phyloP scores from a whole-genome alignment of 2,888 invertebrate species.

The Andrena marginata region DNA sequence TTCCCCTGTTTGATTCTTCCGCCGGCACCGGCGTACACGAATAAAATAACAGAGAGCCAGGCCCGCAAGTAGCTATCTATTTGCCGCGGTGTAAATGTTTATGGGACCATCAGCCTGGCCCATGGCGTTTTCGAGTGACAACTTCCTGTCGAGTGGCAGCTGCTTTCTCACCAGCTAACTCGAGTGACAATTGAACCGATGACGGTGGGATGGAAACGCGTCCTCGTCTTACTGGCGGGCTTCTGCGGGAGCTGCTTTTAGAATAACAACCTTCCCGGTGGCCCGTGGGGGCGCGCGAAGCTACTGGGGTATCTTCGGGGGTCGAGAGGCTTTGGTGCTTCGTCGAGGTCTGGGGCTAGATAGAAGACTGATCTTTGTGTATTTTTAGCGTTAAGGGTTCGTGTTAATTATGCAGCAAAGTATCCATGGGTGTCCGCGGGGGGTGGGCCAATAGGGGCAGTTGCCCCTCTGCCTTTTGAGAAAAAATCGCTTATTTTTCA shows the following conservation, averaged over 20 bases:
- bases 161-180: constrained; percentile 65
- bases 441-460: too few species aligned
- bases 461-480: too few species aligned
- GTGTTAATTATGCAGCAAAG: too few species aligned
- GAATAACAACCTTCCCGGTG: neutral
- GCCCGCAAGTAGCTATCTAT: constrained; percentile 61
- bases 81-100: constrained; percentile 66
- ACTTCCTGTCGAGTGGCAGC: constrained; percentile 68
- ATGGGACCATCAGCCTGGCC: constrained; percentile 63
- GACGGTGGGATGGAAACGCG: constrained; percentile 56
- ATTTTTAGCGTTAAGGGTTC: too few species aligned
- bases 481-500: too few species aligned
- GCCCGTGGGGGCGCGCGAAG: too few species aligned
- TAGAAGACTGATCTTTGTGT: too few species aligned
- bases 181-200: constrained; percentile 64
- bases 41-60: constrained; percentile 57
- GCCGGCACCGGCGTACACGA: constrained; percentile 40
- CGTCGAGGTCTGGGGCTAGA: too few species aligned
- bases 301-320: too few species aligned
- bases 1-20: constrained; percentile 52
- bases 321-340: too few species aligned
- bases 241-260: constrained; percentile 2
- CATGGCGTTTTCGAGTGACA: constrained; percentile 70
- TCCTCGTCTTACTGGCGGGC: neutral
- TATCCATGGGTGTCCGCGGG: too few species aligned